Evolutionary conservation across 2,888 invertebrate genomes (phyloP).

Genomic region (Nesidiocoris tenuis): DNA sequence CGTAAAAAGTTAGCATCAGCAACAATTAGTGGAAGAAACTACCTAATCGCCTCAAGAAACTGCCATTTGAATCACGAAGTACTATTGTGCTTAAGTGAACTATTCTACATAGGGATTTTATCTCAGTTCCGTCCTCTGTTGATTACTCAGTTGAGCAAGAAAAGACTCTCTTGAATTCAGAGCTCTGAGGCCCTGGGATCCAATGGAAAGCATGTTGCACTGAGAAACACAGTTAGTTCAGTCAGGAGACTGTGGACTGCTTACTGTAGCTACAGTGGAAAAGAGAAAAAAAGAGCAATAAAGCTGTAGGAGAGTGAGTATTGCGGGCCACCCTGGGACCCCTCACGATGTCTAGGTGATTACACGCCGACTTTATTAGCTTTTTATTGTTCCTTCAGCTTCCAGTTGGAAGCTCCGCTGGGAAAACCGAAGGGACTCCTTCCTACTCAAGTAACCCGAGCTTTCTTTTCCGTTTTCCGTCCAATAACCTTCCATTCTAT

Average conservation of each 20-base stretch:
- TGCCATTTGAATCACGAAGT: too few relatives aligned
- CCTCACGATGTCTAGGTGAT: conserved; percentile 34
- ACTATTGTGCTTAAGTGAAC: too few relatives aligned
- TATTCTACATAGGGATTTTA: neutral
- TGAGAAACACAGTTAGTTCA: neutral
- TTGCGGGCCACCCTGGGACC: conserved; percentile 20
- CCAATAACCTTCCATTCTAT: neutral
- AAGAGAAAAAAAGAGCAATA: conserved; percentile 15
- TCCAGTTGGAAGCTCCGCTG: neutral
- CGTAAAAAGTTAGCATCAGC: too few relatives aligned
- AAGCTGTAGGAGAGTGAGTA: conserved; percentile 26
- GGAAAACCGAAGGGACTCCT: neutral
- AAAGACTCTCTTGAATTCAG: neutral
- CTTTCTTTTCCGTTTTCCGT: neutral
- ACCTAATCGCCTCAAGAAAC: too few relatives aligned
- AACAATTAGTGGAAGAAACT: too few relatives aligned
- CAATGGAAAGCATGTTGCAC: neutral
- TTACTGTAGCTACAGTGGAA: neutral
- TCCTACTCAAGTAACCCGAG: neutral
- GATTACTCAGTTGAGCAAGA: neutral
- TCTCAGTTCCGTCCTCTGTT: neutral
- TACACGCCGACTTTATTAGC: conserved; percentile 38
- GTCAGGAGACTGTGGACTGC: neutral
- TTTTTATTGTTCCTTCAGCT: conserved; percentile 28
- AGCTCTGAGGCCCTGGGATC: neutral